Percentiles rank a stretch among this genome's conserved stretches.
phyloP scores from a whole-genome alignment of 2,888 invertebrate genomes.

The Caenorhabditis sinica region DNA sequence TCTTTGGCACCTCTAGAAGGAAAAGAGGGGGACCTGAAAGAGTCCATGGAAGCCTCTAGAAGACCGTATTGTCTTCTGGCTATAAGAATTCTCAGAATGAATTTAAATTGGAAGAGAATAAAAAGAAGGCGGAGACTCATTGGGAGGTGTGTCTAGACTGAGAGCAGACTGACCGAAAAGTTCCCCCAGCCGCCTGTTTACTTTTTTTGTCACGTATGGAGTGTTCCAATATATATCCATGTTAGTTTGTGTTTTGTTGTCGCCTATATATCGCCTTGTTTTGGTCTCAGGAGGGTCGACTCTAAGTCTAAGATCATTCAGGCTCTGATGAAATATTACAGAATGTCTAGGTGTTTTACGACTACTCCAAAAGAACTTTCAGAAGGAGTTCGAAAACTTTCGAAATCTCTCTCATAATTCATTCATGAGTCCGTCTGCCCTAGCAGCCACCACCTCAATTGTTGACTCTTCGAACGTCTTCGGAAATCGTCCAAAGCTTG shows the following conservation, averaged over 20 bases:
- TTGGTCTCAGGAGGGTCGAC: not conserved
- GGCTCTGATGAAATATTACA: slow-evolving; percentile 25
- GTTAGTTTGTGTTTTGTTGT: slow-evolving; percentile 24
- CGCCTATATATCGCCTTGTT: slow-evolving; percentile 5
- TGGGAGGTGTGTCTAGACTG: slow-evolving; percentile 34
- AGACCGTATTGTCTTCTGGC: no score
- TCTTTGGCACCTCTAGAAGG: not conserved
- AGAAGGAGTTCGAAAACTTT: not conserved
- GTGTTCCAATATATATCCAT: slow-evolving; percentile 13
- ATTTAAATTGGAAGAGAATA: not conserved
- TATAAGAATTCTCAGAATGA: slow-evolving; percentile 19
- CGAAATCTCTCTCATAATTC: not conserved
- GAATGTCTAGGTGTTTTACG: slow-evolving; percentile 2
- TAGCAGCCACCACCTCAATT: no score
- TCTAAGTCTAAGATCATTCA: slow-evolving; percentile 4
- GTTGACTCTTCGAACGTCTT: no score
- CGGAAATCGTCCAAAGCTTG: not conserved
- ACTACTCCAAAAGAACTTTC: no score
- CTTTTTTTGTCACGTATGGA: no score
- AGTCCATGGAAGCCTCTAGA: no score
- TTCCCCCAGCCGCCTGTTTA: slow-evolving; percentile 24
- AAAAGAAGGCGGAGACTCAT: not conserved
- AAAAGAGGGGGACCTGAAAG: no score
- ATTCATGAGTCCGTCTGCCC: not conserved
- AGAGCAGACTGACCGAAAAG: slow-evolving; percentile 40